phyloP scores from a whole-genome alignment of 2,797 vertebrate species.

The Ateles fusciceps region DNA sequence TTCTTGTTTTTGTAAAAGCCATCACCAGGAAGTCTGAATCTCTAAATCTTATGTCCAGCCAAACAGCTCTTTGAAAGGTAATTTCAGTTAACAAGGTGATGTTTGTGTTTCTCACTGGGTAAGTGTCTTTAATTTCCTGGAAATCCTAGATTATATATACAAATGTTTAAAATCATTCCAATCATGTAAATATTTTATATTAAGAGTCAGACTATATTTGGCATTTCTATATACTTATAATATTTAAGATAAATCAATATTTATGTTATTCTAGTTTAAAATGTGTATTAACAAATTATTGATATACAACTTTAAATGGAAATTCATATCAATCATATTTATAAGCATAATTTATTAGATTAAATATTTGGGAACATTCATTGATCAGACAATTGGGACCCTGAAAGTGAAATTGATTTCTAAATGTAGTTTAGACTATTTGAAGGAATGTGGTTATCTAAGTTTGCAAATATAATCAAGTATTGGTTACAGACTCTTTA shows the following conservation, averaged over 20 bases:
- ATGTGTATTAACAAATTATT: neutral
- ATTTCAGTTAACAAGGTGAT: neutral
- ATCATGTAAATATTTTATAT: neutral
- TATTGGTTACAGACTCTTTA: neutral
- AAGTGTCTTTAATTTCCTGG: neutral
- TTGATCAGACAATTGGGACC: neutral
- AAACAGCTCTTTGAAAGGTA: neutral
- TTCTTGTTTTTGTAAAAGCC: constrained; percentile 1
- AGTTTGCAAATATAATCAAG: neutral
- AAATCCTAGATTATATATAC: neutral
- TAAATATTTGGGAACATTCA: neutral
- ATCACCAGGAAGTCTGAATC: neutral
- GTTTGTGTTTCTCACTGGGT: neutral
- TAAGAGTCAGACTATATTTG: neutral
- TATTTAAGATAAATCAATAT: neutral
- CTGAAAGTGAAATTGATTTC: constrained; percentile 27
- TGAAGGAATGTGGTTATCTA: neutral
- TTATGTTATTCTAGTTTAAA: neutral
- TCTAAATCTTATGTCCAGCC: neutral
- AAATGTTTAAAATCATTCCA: constrained; percentile 13
- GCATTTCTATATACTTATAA: neutral
- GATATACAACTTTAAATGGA: neutral
- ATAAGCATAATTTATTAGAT: neutral
- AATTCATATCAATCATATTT: neutral
- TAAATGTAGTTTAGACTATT: neutral